These are phyloP conservation scores for Caenorhabditis uteleia DNA, from an alignment of 2,888 invertebrate genomes.

Conservation along the genomic window DNA sequence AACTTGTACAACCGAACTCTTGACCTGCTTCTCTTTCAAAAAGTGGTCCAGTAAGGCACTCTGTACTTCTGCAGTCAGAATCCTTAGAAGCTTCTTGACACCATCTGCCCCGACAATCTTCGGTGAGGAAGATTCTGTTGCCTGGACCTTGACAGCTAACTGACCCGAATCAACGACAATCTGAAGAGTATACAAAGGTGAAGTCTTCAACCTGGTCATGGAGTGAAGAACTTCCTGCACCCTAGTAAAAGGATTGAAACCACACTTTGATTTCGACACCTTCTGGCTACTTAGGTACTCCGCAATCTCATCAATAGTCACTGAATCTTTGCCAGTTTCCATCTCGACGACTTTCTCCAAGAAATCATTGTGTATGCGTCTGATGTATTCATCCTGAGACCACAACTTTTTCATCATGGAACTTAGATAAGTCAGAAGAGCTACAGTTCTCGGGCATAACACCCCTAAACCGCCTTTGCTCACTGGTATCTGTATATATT, in stretches of 20 bases:
- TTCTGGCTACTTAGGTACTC: constrained; percentile 3
- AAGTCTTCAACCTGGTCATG: neutral
- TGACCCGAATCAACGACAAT: neutral
- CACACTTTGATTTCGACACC: neutral
- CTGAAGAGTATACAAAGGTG: constrained; percentile 2
- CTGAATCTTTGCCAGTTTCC: neutral
- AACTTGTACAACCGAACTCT: neutral
- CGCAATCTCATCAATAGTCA: neutral
- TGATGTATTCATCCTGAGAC: constrained; percentile 10
- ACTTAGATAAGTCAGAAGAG: constrained; percentile 5
- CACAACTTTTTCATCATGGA: constrained; percentile 10
- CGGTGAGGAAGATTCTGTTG: neutral
- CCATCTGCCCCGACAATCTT: neutral
- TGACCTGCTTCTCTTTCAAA: neutral
- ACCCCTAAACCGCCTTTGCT: constrained; percentile 9
- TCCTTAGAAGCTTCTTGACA: neutral
- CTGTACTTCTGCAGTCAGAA: constrained; percentile 3
- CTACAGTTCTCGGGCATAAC: constrained; percentile 1
- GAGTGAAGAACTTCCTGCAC: neutral
- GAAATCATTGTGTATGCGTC: neutral
- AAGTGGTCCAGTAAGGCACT: constrained; percentile 1
- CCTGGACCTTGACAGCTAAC: constrained; percentile 7
- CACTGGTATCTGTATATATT: constrained; percentile 9
- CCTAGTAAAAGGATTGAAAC: constrained; percentile 5
- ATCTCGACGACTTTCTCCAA: neutral